These are phyloP conservation scores for Lordiphosa stackelbergi DNA, from an alignment of 1,140 invertebrate species.

Conservation along the genomic window DNA sequence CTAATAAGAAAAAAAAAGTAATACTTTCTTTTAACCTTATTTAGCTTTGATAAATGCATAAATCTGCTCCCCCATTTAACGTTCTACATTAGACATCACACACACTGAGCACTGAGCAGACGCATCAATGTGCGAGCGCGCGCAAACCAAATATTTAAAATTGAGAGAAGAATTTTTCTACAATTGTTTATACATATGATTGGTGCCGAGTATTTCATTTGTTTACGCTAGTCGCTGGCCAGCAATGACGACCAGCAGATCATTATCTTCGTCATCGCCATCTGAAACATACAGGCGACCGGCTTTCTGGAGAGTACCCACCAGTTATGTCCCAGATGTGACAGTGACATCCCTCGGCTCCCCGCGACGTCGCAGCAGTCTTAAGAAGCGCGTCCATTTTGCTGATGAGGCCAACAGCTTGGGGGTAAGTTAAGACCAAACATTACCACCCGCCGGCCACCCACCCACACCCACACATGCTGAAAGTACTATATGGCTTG, in stretches of 20 bases:
- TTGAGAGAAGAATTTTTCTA: slow-evolving; percentile 24
- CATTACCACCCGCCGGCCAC: slow-evolving; percentile 1
- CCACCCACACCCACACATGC: background rate
- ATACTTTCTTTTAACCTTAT: too few species aligned
- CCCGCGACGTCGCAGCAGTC: slow-evolving; percentile 38
- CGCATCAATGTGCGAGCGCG: slow-evolving; percentile 39
- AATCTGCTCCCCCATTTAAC: background rate
- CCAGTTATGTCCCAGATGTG: too few species aligned
- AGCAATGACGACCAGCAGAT: slow-evolving; percentile 72
- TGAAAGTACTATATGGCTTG: slow-evolving; percentile 31
- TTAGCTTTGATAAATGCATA: slow-evolving; percentile 16
- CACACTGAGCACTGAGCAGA: slow-evolving; percentile 52
- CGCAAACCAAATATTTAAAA: slow-evolving; percentile 26
- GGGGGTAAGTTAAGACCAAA: slow-evolving; percentile 49
- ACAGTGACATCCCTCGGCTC: too few species aligned
- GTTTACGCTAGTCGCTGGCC: slow-evolving; percentile 68
- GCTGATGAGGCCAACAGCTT: slow-evolving; percentile 48
- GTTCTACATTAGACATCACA: slow-evolving; percentile 41
- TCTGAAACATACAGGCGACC: slow-evolving; percentile 79
- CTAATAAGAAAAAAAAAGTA: too few species aligned
- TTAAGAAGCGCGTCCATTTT: slow-evolving; percentile 69
- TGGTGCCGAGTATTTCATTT: slow-evolving; percentile 51
- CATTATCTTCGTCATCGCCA: slow-evolving; percentile 12
- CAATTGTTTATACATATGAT: slow-evolving; percentile 51
- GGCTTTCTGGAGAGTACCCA: slow-evolving; percentile 79